Evolutionary conservation across 2,888 invertebrate genomes (phyloP), one percentile per base, ranked within the genome.

Genomic region (Embidobia sp.): DNA sequence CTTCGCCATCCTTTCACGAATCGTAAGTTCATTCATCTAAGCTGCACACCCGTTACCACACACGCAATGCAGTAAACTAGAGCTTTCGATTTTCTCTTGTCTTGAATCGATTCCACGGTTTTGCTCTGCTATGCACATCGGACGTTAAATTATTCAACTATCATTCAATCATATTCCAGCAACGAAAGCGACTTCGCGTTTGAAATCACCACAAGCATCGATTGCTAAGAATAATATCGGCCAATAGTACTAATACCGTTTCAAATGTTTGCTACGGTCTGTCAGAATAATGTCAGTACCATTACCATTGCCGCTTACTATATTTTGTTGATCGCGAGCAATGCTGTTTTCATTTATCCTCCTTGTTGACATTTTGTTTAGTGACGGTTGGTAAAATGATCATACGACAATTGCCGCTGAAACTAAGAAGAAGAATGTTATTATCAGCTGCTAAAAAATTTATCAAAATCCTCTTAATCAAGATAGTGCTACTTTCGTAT

Each of bases 81-180:
- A 78, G 48, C 69, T 75, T 77, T 69, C 57, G 63, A 46, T 48
- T 55, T 73, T 53, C 63, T 67, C 48, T 72, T 74, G 53, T 70
- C 46, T 72, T 77, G 16, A 77, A 77, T 73, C 55, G 61, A 77
- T 69, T 46, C 63, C 59, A 73, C 49, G 40, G 63, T 73, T 64
- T 74, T 74, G 69, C 74, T 84, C 83, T 80, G 85, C 85, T 85
- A 84, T 86, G 86, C 86, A 86, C 86, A 86, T 86, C 84, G 82
- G 82, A 83, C 80, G 79, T 57, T 61, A 49, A 67, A 73, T 73
- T 77, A 67, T 63, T 72, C 49, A 73, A 63, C 51, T 31, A 59
- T 67, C 46, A 63, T 73, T 73, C 57, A 57, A 73, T 73, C 64
- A 73, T 73, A 73, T 49, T 64, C 42, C 31, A 57, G 49, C 55